Evolutionary conservation across 2,888 invertebrate genomes (phyloP), one percentile per base, ranked within the genome.

Genomic region (Mayetiola destructor): DNA sequence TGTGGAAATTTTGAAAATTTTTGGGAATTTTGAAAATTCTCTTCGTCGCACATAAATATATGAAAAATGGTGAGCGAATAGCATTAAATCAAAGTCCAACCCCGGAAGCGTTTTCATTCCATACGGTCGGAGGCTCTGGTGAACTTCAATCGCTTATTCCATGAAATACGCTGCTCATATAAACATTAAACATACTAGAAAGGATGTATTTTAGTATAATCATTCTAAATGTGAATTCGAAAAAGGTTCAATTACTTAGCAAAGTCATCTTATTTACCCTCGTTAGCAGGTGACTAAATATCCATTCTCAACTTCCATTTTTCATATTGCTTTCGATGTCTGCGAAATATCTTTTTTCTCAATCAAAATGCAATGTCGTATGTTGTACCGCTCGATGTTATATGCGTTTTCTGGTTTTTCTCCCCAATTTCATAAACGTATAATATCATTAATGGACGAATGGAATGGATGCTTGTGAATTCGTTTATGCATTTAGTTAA

Each of bases 211-310:
- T n/a, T n/a, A n/a, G n/a, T n/a, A n/a, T n/a, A n/a, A n/a, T n/a
- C n/a, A n/a, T n/a, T n/a, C n/a, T n/a, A n/a, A n/a, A 42, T 55
- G 18, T 32, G 36, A 42, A 32, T 56, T 56, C 42, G 56, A 56
- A 56, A n/a, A n/a, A n/a, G n/a, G 56, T 56, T 56, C 56, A 56
- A 56, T 56, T 56, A 56, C 56, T 56, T 56, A 56, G 56, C 56
- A 56, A 53, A 56, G 56, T 56, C 56, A 42, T 42, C 56, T 56
- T 56, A 56, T 56, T 56, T 56, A 56, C 56, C 56, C 56, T 56
- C 56, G 56, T 56, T 56, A 56, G 56, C 56, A 56, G 56, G 56
- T 56, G 56, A 56, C 56, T 56, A 56, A 56, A 56, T 32, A 42
- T 56, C 42, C 56, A 42, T 56, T 56, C 42, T 56, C 56, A 56